Percentiles rank a stretch among this genome's conserved stretches.
phyloP scores from a whole-genome alignment of 2,888 invertebrate genomes.

The Horisme vitalbata region DNA sequence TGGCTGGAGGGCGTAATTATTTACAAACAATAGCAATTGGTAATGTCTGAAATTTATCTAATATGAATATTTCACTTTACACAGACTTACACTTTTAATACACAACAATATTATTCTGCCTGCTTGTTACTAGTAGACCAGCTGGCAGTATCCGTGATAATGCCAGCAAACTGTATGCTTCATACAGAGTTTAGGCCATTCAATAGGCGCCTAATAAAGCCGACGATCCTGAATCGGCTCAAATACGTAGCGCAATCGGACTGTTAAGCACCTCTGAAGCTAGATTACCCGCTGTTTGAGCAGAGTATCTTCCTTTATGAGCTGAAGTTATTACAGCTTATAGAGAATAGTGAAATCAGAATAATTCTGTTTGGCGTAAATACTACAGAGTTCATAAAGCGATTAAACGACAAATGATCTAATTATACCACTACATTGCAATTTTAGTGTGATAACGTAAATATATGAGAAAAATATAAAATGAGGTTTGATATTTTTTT shows the following conservation, averaged over 20 bases:
- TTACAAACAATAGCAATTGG: no score
- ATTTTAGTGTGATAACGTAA: no score
- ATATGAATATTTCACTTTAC: no score
- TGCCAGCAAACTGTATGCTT: conserved; percentile 4
- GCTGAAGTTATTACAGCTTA: conserved; percentile 3
- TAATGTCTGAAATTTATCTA: no score
- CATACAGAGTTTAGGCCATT: conserved; percentile 1
- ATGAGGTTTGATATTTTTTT: no score
- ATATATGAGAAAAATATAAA: no score
- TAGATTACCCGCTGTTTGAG: conserved; percentile 17
- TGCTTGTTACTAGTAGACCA: background rate
- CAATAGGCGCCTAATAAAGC: conserved; percentile 14
- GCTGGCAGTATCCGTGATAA: background rate
- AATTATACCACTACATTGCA: no score
- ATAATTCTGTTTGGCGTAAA: no score
- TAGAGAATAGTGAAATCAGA: background rate
- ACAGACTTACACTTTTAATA: no score
- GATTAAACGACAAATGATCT: no score
- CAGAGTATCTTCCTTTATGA: conserved; percentile 14
- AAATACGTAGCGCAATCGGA: conserved; percentile 24
- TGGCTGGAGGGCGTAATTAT: no score
- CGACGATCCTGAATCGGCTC: conserved; percentile 10
- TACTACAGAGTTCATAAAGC: no score
- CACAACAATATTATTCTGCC: background rate
- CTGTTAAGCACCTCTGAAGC: conserved; percentile 13